Percentiles rank a stretch among this genome's conserved stretches.
These are phyloP conservation scores for Apodemus agrarius DNA, from an alignment of 2,797 vertebrate species.

Conservation along the genomic window DNA sequence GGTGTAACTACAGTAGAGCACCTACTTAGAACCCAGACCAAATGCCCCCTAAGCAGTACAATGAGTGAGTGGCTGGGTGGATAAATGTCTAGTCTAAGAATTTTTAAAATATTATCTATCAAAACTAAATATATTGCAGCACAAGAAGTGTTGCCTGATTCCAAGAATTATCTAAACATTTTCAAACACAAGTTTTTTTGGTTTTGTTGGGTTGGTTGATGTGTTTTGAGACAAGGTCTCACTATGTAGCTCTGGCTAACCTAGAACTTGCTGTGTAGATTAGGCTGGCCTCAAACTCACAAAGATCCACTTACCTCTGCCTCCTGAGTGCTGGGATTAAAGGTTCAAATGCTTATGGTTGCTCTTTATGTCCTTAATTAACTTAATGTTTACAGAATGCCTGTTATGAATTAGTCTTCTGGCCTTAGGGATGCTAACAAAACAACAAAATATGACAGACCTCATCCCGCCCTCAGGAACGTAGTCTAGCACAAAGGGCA, in stretches of 20 bases:
- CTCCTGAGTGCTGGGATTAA: neutral
- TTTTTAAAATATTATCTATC: constrained; percentile 13
- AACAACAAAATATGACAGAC: neutral
- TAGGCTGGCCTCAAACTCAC: neutral
- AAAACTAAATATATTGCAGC: neutral
- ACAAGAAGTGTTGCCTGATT: neutral
- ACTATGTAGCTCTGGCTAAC: neutral
- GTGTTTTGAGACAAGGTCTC: neutral
- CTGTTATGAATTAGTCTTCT: constrained; percentile 3
- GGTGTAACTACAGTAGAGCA: neutral
- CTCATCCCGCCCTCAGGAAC: constrained; percentile 3
- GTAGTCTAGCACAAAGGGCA: neutral
- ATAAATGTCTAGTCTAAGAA: constrained; percentile 3
- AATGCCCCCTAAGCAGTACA: neutral
- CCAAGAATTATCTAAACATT: constrained; percentile 42
- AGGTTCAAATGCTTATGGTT: neutral
- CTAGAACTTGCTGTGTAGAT: neutral
- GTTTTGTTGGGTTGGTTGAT: neutral
- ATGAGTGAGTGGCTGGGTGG: neutral
- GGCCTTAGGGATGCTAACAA: neutral
- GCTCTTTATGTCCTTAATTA: neutral
- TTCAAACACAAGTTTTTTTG: neutral
- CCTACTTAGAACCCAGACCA: neutral
- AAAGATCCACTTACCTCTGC: neutral
- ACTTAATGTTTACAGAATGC: constrained; percentile 1